phyloP scores from a whole-genome alignment of 2,888 invertebrate genomes.

The Drosophila robusta region DNA sequence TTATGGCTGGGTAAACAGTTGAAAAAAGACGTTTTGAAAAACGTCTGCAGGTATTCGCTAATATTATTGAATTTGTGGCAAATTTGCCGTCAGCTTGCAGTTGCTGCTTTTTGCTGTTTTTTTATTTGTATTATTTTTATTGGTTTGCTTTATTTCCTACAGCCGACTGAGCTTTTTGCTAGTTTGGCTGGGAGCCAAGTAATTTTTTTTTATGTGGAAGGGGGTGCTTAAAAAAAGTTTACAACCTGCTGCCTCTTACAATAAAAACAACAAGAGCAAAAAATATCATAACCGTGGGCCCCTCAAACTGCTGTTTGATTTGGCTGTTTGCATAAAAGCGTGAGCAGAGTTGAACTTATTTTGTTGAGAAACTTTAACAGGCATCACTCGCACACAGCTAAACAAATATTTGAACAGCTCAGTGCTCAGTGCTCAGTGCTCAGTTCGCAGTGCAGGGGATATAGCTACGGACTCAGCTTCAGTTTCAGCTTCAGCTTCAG shows the following conservation, averaged over 20 bases:
- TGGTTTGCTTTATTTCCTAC: conserved; percentile 45
- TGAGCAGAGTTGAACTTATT: conserved; percentile 55
- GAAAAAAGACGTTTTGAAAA: conserved; percentile 22
- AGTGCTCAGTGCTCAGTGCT: conserved; percentile 39
- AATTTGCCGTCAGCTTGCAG: conserved; percentile 50
- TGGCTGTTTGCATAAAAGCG: conserved; percentile 67
- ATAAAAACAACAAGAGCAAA: not conserved
- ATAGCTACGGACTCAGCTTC: conserved; percentile 22
- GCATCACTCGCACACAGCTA: conserved; percentile 68
- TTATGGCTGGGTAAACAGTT: conserved; percentile 53
- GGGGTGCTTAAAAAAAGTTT: conserved; percentile 22
- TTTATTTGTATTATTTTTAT: conserved; percentile 6
- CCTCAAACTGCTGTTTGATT: conserved; percentile 68
- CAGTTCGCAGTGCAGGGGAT: conserved; percentile 4
- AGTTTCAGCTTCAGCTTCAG: conserved; percentile 2
- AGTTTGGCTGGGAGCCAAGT: conserved; percentile 54
- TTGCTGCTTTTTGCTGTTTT: conserved; percentile 14
- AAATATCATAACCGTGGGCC: conserved; percentile 60
- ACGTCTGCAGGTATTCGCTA: conserved; percentile 36
- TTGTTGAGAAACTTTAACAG: conserved; percentile 67
- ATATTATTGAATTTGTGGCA: conserved; percentile 65
- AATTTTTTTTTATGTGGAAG: conserved; percentile 1
- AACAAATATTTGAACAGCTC: conserved; percentile 72
- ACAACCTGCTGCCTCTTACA: conserved; percentile 37
- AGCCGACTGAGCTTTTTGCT: conserved; percentile 61